phyloP scores from a whole-genome alignment of 2,888 invertebrate genomes.

The Tachystola acroxantha region DNA sequence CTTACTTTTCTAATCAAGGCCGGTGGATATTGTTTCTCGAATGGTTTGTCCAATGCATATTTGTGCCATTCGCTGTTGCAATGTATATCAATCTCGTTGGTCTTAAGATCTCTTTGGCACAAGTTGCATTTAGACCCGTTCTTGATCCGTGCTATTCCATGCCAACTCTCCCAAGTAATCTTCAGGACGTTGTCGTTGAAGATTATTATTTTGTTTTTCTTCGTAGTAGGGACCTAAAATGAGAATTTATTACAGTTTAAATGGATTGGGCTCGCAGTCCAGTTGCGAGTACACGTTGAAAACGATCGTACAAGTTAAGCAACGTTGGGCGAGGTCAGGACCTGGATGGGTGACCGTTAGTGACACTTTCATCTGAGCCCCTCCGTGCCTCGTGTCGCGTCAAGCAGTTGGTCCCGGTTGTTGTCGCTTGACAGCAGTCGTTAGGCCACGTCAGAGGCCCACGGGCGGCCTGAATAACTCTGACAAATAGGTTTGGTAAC shows the following conservation, averaged over 20 bases:
- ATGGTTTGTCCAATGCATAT: conserved; percentile 9
- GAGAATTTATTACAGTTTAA: not conserved
- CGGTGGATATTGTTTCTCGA: conserved; percentile 16
- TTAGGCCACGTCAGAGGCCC: too few species aligned
- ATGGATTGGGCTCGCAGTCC: too few species aligned
- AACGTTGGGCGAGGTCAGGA: too few species aligned
- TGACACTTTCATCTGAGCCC: too few species aligned
- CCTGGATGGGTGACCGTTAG: too few species aligned
- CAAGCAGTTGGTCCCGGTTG: too few species aligned
- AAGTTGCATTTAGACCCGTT: conserved; percentile 13
- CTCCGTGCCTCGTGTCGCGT: too few species aligned
- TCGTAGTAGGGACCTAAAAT: conserved; percentile 2
- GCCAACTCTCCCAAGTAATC: conserved; percentile 22
- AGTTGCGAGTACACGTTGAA: too few species aligned
- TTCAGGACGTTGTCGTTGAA: conserved; percentile 15
- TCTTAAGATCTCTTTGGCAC: conserved; percentile 14
- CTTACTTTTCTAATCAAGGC: conserved; percentile 23
- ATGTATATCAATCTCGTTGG: conserved; percentile 13
- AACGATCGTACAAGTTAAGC: too few species aligned
- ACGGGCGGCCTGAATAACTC: too few species aligned
- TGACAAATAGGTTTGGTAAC: too few species aligned
- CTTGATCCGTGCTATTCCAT: conserved; percentile 14
- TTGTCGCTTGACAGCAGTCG: too few species aligned
- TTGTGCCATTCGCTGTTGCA: conserved; percentile 11
- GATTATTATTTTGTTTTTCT: conserved; percentile 18